Base-by-base conservation (phyloP, 2,888 invertebrate species). In the Lepidonotus clava region DNA sequence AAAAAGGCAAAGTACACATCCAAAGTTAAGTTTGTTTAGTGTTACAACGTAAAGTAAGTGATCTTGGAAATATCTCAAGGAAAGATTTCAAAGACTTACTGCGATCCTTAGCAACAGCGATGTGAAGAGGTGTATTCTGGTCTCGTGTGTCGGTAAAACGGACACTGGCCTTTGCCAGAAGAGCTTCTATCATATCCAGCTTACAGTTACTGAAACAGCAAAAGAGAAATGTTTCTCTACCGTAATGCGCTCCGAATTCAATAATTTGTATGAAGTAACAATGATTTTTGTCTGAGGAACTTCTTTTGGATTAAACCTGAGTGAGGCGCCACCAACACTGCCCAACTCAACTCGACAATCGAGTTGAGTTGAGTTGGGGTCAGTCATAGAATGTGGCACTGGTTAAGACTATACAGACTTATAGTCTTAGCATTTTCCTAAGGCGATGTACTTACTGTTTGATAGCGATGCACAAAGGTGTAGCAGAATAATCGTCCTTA, bases 401-500 rank as follows among this genome's bases (percentile, higher is more conserved):
- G 18, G 46, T 46, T 46, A 46, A 18, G 18, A 46, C 46, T 46
- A 46, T 46, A 46, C 46, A 46, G 18, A 8, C 18, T 46, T 8
- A 46, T 18, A 46, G 8, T n/a, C n/a, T n/a, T n/a, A n/a, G n/a
- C n/a, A n/a, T n/a, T n/a, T n/a, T n/a, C n/a, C n/a, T n/a, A n/a
- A n/a, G n/a, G 18, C 46, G 8, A 18, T 8, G 8, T 18, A 38
- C 71, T 38, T 71, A 71, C 71, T 11, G 21, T 36, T 1, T 21
- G 38, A 71, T 34, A 6, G 71, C 71, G 14, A 71, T 71, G 36
- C 36, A 71, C 14, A 71, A n/a, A 11, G 36, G 36, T 36, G 71
- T 71, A 88, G 87, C 86, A 85, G 77, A 85, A 28, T 89, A 88
- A 71, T 90, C 90, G 87, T 90, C 88, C 83, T 88, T 87, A 84